Conservation (phyloP, 2,888 invertebrate species). For the Nephrotoma appendiculata region DNA sequence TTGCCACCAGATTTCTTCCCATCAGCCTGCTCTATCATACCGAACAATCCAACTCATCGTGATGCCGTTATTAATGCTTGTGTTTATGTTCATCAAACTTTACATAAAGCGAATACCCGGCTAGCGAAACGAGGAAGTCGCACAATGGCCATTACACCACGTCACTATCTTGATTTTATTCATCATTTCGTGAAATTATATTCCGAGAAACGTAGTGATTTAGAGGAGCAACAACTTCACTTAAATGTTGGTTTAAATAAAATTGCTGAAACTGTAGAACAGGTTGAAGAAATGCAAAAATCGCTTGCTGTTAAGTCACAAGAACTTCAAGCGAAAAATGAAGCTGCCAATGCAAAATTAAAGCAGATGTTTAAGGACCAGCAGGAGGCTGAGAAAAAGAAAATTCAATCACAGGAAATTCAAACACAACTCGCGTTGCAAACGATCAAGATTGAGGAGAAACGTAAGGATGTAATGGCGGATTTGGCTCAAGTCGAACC, state of each 20-base stretch:
- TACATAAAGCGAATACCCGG: slow-evolving; percentile 86
- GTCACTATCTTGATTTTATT: slow-evolving; percentile 97
- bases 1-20: slow-evolving; percentile 83
- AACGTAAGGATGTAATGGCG: slow-evolving; percentile 86
- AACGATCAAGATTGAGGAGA: slow-evolving; percentile 85
- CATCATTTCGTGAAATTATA: slow-evolving; percentile 97
- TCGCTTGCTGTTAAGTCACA: slow-evolving; percentile 93
- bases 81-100: slow-evolving; percentile 94
- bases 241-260: slow-evolving; percentile 97
- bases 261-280: slow-evolving; percentile 97
- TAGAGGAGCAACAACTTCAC: slow-evolving; percentile 98
- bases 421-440: slow-evolving; percentile 74
- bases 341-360: slow-evolving; percentile 97
- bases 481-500: slow-evolving; percentile 97
- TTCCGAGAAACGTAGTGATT: slow-evolving; percentile 92
- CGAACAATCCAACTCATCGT: slow-evolving; percentile 65
- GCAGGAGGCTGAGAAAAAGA: slow-evolving; percentile 98
- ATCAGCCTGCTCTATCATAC: slow-evolving; percentile 63
- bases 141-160: slow-evolving; percentile 95
- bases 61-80: slow-evolving; percentile 98
- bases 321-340: slow-evolving; percentile 92
- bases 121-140: slow-evolving; percentile 84
- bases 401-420: slow-evolving; percentile 94
- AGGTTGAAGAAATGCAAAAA: slow-evolving; percentile 99
- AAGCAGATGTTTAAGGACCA: slow-evolving; percentile 99